phyloP scores from a whole-genome alignment of 2,888 invertebrate species.

The Ferrisia virgata region DNA sequence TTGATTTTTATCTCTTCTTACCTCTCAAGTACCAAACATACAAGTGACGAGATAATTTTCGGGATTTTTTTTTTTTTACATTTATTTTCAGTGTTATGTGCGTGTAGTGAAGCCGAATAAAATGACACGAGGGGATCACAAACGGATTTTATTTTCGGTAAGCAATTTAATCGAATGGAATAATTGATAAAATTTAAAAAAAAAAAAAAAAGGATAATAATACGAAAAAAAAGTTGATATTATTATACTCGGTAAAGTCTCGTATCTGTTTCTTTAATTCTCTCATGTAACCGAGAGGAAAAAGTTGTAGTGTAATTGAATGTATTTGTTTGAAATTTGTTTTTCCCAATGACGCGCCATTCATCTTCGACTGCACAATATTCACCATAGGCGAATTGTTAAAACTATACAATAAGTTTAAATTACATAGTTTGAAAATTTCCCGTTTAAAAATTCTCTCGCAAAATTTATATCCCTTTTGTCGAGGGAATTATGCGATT shows the following conservation, averaged over 20 bases:
- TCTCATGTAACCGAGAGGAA: background rate
- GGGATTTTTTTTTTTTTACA: background rate
- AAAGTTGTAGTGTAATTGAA: background rate
- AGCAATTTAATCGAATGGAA: background rate
- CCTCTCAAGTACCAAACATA: background rate
- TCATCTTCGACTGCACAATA: background rate
- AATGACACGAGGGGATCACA: background rate
- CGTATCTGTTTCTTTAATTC: background rate
- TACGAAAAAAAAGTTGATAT: background rate
- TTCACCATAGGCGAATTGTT: background rate
- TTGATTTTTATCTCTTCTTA: slow-evolving; percentile 7
- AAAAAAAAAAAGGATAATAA: background rate
- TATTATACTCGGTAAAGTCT: background rate
- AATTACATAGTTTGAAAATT: background rate
- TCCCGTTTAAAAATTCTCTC: background rate
- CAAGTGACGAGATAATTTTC: background rate
- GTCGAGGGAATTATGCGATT: background rate
- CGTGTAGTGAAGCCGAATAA: background rate
- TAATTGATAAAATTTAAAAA: too few species aligned
- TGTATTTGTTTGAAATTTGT: background rate
- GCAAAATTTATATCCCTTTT: background rate
- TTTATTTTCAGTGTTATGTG: slow-evolving; percentile 4
- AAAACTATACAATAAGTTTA: background rate
- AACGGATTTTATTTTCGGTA: background rate
- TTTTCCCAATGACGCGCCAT: background rate